Evolutionary conservation across 2,888 invertebrate genomes (phyloP), one percentile per base, ranked within the genome.

Genomic region (Hydrotaea diabolus): DNA sequence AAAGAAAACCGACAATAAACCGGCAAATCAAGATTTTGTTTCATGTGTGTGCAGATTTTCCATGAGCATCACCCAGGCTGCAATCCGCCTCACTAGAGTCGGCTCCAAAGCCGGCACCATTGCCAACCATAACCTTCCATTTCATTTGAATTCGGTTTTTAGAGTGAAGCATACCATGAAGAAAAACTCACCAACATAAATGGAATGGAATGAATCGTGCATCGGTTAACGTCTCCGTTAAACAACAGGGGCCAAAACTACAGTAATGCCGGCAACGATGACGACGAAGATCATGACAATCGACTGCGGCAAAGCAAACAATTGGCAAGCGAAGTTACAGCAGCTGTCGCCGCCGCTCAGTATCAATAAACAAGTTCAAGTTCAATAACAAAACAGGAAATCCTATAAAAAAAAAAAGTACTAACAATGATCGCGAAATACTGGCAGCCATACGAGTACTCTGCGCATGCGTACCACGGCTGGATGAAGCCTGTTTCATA

Each of bases 341-440:
- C n/a, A n/a, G n/a, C n/a, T n/a, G n/a, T n/a, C n/a, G n/a, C 55
- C 19, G 79, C 36, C 31, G 3, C 31, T 2, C 31, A 31, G 17
- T 23, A 23, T 46, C 69, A 69, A 69, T 69, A 69, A 69, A 73
- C 78, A 85, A 82, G 85, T 85, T 85, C 85, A 85, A 83, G 83
- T 85, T 85, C 82, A 85, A 77, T 64, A 62, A 46, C 19, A 74
- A 84, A 81, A 79, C 85, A 82, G 82, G 85, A 85, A 85, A 82
- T 82, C 55, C 55, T 26, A 46, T 31, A 75, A 21, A 31, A 31
- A 7, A 31, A 31, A 7, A 31, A 31, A n/a, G n/a, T n/a, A n/a
- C 3, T 31, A 73, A 64, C 21, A 26, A 71, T 46, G 43, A 74
- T 9, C 1, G 36, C 69, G 21, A 19, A 46, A 23, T 7, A 69